Conservation (phyloP, 2,797 vertebrate genomes). For the Ataeniobius toweri region DNA sequence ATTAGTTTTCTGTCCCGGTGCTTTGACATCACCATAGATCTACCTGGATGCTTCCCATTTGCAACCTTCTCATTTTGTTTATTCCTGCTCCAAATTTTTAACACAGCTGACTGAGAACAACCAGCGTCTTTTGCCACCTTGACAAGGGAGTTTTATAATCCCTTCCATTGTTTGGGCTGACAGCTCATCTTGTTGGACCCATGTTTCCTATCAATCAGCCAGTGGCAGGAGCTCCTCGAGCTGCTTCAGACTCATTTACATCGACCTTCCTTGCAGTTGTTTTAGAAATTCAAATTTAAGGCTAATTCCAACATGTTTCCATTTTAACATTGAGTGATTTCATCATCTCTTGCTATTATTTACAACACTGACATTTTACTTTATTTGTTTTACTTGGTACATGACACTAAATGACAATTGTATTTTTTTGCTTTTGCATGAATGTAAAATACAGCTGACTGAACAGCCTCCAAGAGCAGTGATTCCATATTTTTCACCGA, state of each 20-base stretch:
- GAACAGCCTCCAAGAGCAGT: too few relatives aligned
- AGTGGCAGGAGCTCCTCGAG: background rate
- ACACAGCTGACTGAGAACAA: background rate
- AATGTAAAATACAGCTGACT: too few relatives aligned
- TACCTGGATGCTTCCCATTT: background rate
- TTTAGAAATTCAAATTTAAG: background rate
- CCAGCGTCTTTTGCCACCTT: background rate
- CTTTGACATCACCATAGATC: background rate
- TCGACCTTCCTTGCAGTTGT: background rate
- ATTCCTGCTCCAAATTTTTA: background rate
- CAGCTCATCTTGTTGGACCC: conserved; percentile 2
- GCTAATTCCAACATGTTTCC: background rate
- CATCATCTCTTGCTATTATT: background rate
- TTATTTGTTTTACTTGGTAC: background rate
- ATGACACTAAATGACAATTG: too few relatives aligned
- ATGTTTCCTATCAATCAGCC: background rate
- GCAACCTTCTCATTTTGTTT: background rate
- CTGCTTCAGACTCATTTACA: background rate
- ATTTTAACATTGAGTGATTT: background rate
- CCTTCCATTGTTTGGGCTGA: conserved; percentile 3
- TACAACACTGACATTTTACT: background rate
- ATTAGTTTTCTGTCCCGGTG: background rate
- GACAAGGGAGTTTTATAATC: background rate
- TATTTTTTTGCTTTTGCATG: background rate
- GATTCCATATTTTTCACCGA: too few relatives aligned